These are phyloP conservation scores for Ypsolopha sequella DNA, from an alignment of 2,888 invertebrate species.

Conservation along the genomic window DNA sequence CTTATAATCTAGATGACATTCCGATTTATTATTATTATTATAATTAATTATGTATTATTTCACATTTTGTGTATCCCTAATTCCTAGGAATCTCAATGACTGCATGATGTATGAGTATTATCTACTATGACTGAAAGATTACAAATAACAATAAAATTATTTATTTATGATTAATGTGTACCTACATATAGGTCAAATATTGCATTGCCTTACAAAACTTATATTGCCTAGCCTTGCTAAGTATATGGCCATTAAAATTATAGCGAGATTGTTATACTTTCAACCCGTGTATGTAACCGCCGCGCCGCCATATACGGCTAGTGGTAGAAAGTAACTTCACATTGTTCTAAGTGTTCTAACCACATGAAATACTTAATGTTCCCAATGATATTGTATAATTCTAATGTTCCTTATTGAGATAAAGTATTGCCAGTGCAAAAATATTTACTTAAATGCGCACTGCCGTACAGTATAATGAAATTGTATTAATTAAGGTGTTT, in stretches of 20 bases:
- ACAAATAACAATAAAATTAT: neutral
- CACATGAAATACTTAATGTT: neutral
- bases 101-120: too few species aligned
- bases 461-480: neutral
- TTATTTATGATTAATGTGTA: neutral
- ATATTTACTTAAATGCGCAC: neutral
- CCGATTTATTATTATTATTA: too few species aligned
- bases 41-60: too few species aligned
- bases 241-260: neutral
- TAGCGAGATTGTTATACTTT: neutral
- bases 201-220: neutral
- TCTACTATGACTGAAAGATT: neutral
- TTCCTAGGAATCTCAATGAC: too few species aligned
- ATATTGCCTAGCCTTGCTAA: neutral
- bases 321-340: too few species aligned
- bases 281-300: neutral
- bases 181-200: neutral
- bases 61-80: too few species aligned
- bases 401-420: neutral
- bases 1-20: too few species aligned
- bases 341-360: neutral
- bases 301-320: neutral
- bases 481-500: too few species aligned
- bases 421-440: neutral
- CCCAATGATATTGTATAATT: neutral